Base-by-base conservation (phyloP, 53 echinoderm and acorn worm species). In the Echinarachnius parma region DNA sequence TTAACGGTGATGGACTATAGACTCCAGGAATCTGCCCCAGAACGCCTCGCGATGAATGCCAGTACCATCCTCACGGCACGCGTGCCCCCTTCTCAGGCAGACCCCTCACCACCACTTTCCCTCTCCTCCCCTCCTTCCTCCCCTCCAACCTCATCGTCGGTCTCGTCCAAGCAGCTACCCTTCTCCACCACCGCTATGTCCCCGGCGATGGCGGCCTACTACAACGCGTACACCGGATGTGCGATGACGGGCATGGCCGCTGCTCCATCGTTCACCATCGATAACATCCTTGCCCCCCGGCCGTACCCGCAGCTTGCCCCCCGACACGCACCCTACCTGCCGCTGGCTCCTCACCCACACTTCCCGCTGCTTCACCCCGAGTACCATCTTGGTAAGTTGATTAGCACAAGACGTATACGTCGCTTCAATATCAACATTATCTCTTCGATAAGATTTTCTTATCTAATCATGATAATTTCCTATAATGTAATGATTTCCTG, bases 181-280 rank as follows among this genome's bases (percentile, higher is more conserved):
- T 67, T 59, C 5, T 7, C 75, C 28, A 31, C 53, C 22, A 49
- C 39, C 3, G 2, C 26, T 9, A 72, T 60, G 21, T 66, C 77
- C 48, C 39, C 67, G 10, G 83, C 77, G 19, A 60, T 74, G 29
- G 83, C 83, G 30, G 83, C 83, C 15, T 83, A 83, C 49, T 83
- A 76, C 67, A 82, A 64, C 76, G 47, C 75, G 25, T 49, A 62
- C 53, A 62, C 75, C 23, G 56, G 53, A 14, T 64, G 62, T 21
- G 61, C 62, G 14, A 62, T 76, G 57, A 81, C 46, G 15, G 34
- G 75, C 0, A 75, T 80, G 22, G n/a, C n/a, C n/a, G 66, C 83
- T 5, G 21, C 82, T 5, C 76, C 89, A 13, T 93, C 93, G 1
- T 93, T 93, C 65, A 82, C 89, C 64, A 93, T 93, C 48, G 93